Conservation (phyloP, 1,140 invertebrate genomes). For the Hycleus phaleratus region DNA sequence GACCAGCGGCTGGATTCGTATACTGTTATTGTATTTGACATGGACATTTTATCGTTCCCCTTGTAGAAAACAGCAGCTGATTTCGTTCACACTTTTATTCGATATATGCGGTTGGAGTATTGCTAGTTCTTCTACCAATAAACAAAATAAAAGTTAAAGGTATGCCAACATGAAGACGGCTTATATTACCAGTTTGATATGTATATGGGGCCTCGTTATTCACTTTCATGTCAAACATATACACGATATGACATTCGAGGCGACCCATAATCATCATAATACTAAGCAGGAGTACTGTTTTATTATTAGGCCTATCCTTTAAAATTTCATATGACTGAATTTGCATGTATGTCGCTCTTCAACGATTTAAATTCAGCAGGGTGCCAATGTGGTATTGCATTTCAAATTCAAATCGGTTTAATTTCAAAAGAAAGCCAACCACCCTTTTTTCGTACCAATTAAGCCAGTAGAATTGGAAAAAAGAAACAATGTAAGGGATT, state of each 20-base stretch:
- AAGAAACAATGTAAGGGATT: too few relatives aligned
- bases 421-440: too few relatives aligned
- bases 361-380: background rate
- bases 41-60: too few relatives aligned
- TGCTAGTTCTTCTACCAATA: too few relatives aligned
- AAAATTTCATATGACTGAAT: background rate
- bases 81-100: conserved; percentile 29
- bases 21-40: too few relatives aligned
- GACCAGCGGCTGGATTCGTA: conserved; percentile 1
- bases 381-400: background rate
- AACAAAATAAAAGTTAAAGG: background rate
- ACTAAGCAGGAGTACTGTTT: too few relatives aligned
- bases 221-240: conserved; percentile 8
- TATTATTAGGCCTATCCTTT: too few relatives aligned
- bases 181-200: conserved; percentile 1
- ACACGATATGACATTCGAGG: background rate
- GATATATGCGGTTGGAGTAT: too few relatives aligned
- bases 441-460: too few relatives aligned
- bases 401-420: too few relatives aligned
- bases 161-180: conserved; percentile 6
- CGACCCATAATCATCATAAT: background rate
- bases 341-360: background rate
- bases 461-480: too few relatives aligned
- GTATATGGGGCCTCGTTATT: conserved; percentile 3
- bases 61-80: conserved; percentile 9